Base-by-base conservation (phyloP, 2,888 invertebrate genomes). In the Macropis europaea region DNA sequence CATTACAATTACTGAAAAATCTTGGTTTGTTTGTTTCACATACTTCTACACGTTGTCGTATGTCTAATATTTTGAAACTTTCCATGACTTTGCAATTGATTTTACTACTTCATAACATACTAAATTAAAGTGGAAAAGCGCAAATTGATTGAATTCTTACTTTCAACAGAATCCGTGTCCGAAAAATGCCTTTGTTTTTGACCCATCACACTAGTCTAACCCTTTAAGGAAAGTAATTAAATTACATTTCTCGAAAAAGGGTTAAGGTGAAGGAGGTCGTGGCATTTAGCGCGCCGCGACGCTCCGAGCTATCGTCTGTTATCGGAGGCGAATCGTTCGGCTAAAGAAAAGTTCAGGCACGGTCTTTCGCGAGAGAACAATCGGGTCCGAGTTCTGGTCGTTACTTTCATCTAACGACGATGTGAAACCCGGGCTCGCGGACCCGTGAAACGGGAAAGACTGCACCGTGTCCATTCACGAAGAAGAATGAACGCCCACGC, bases 401-500 rank as follows among this genome's bases (percentile, higher is more conserved):
- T 68, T 63, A 74, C 50, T 53, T 66, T 66, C 40, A 15, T 54
- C 66, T 62, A 62, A 45, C 28, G 56, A 63, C 19, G 36, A 19
- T 38, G 47, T 59, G 47, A 73, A 66, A 64, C 48, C 38, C 19
- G 34, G 47, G 24, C 24, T 61, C 56, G 45, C 30, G 28, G 43
- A 50, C 34, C 47, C 52, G 50, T 64, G 56, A 64, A 73, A 71
- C 59, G 26, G 43, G 67, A 67, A 62, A 72, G 54, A 28, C 48
- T 54, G 45, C 63, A 28, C 36, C 36, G 52, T 71, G 60, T 57
- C 70, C 71, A 73, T 71, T 71, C 61, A 67, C 66, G 60, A 70
- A 26, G 73, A 66, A 64, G 70, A 75, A 73, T 73, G 77, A 63
- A 67, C 76, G 47, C 67, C 64, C 69, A 62, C 53, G 52, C 59